Percentiles rank a stretch among this genome's conserved stretches.
phyloP scores from a whole-genome alignment of 2,113 vertebrate genomes.

The Salminus brasiliensis region DNA sequence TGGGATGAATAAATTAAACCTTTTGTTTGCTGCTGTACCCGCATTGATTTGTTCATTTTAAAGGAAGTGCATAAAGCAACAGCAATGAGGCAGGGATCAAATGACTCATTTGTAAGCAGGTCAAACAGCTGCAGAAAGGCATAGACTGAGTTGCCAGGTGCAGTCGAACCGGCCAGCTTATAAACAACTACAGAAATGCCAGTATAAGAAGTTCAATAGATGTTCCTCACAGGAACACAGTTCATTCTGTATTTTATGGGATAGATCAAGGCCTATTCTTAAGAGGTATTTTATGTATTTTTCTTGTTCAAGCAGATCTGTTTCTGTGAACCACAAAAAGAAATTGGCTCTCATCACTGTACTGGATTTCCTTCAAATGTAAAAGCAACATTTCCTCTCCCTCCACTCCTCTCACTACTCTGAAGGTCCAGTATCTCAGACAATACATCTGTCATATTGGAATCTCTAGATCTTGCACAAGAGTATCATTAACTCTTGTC shows the following conservation, averaged over 20 bases:
- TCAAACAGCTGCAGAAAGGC: background rate
- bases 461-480: background rate
- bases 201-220: background rate
- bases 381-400: background rate
- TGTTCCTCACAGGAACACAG: background rate
- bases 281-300: no score
- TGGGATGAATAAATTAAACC: background rate
- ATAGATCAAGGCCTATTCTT: no score
- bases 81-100: background rate
- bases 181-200: background rate
- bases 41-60: background rate
- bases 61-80: background rate
- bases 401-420: background rate
- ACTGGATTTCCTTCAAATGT: no score
- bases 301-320: background rate
- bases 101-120: background rate
- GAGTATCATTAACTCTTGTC: background rate
- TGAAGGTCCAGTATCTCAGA: background rate
- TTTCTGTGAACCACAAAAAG: background rate
- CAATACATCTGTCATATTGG: background rate
- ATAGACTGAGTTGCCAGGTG: background rate
- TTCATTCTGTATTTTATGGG: background rate
- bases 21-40: background rate
- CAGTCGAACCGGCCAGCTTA: background rate
- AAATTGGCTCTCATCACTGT: background rate